A percentile compares a stretch with the other conserved stretches of the same genome.
Evolutionary conservation across 1,140 invertebrate species (phyloP).

Genomic region (Helicoverpa zea): DNA sequence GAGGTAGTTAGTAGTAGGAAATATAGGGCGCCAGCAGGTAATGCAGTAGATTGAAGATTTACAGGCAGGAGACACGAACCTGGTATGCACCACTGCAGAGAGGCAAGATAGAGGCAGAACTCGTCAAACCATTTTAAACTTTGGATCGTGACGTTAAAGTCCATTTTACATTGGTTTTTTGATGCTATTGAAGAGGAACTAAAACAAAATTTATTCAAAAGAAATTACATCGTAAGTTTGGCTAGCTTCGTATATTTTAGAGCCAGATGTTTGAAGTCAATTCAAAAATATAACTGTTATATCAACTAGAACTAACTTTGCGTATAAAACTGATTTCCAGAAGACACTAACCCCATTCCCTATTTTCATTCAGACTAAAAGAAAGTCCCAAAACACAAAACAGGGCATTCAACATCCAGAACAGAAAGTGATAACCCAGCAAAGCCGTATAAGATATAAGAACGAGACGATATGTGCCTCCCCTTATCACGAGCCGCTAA

Average conservation of each 20-base stretch:
- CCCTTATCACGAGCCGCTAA: slow-evolving; percentile 38
- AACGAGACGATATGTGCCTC: not conserved
- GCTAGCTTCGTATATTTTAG: too few species aligned
- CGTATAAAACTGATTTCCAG: too few species aligned
- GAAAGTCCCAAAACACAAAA: not conserved
- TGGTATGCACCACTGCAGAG: slow-evolving; percentile 25
- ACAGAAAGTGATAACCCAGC: not conserved
- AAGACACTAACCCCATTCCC: too few species aligned
- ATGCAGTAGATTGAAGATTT: slow-evolving; percentile 26
- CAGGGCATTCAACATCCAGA: too few species aligned
- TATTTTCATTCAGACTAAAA: not conserved
- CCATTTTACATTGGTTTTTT: not conserved
- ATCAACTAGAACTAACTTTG: too few species aligned
- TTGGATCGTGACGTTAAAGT: not conserved
- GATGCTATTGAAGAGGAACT: not conserved
- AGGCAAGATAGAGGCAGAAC: not conserved
- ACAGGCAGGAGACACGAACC: slow-evolving; percentile 5
- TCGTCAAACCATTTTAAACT: not conserved
- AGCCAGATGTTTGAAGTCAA: too few species aligned
- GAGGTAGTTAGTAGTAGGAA: slow-evolving; percentile 18
- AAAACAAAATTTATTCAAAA: too few species aligned
- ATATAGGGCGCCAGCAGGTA: slow-evolving; percentile 33
- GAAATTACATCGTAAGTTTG: too few species aligned
- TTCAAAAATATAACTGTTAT: too few species aligned
- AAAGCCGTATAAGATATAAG: not conserved